A percentile compares a stretch with the other conserved stretches of the same genome.
Evolutionary conservation across 2,888 invertebrate genomes (phyloP).

Genomic region (Lordiphosa fenestrarum): DNA sequence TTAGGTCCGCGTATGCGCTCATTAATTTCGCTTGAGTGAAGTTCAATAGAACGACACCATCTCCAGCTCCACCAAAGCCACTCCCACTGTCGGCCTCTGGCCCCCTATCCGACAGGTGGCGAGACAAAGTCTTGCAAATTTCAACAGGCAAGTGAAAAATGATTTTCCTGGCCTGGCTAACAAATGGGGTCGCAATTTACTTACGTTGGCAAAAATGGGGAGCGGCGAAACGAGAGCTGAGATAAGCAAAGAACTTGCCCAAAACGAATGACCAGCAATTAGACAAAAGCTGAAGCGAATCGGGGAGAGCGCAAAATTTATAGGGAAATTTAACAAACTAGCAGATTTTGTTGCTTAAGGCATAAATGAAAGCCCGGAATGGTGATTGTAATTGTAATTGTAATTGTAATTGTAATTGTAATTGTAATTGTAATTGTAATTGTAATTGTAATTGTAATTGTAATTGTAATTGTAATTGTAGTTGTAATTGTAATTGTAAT

Average conservation of each 20-base stretch:
- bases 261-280: conserved; percentile 64
- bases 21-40: conserved; percentile 69
- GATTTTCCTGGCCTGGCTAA: conserved; percentile 43
- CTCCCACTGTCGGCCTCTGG: not conserved
- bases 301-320: conserved; percentile 1
- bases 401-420: no score
- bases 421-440: no score
- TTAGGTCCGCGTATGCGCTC: conserved; percentile 56
- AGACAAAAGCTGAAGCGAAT: conserved; percentile 36
- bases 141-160: conserved; percentile 70
- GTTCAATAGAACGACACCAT: conserved; percentile 53
- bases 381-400: no score
- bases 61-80: not conserved
- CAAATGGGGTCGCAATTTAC: conserved; percentile 43
- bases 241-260: conserved; percentile 33
- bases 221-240: conserved; percentile 22
- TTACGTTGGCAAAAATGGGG: conserved; percentile 15
- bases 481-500: no score
- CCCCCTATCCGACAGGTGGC: conserved; percentile 8
- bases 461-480: no score
- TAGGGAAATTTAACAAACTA: not conserved
- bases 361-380: no score
- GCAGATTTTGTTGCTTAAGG: no score
- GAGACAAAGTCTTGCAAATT: conserved; percentile 56
- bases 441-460: no score